Evolutionary conservation across 2,888 invertebrate genomes (phyloP).

Genomic region (Drosophila anomelani): DNA sequence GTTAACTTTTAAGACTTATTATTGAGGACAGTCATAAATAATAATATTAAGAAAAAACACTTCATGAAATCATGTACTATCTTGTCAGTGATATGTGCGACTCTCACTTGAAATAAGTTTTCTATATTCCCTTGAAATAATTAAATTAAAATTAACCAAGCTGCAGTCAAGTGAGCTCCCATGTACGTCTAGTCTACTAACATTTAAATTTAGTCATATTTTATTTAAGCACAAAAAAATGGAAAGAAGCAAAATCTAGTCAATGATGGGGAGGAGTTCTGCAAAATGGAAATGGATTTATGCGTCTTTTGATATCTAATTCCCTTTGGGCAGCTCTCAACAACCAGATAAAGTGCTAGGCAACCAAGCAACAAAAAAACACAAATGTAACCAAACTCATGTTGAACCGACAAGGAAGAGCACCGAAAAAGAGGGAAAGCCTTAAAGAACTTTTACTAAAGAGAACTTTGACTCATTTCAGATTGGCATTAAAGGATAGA

Average conservation of each 20-base stretch:
- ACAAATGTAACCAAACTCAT: slow-evolving; percentile 40
- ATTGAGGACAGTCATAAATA: slow-evolving; percentile 50
- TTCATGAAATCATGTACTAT: neutral
- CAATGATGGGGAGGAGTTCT: slow-evolving; percentile 25
- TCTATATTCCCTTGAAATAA: neutral
- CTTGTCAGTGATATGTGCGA: too few relatives aligned
- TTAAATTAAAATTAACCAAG: neutral
- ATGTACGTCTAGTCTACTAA: slow-evolving; percentile 6
- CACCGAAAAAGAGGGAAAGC: slow-evolving; percentile 29
- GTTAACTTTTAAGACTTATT: slow-evolving; percentile 47
- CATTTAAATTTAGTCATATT: slow-evolving; percentile 56
- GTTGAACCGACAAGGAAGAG: neutral
- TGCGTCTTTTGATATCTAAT: slow-evolving; percentile 79
- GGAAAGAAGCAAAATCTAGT: slow-evolving; percentile 15
- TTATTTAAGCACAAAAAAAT: slow-evolving; percentile 54
- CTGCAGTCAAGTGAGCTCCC: neutral
- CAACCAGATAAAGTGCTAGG: slow-evolving; percentile 73
- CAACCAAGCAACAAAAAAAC: slow-evolving; percentile 44
- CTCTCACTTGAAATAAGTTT: neutral
- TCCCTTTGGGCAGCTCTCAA: slow-evolving; percentile 82
- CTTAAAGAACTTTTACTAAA: slow-evolving; percentile 57
- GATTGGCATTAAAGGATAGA: slow-evolving; percentile 17
- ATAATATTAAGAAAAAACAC: slow-evolving; percentile 43
- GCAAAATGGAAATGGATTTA: slow-evolving; percentile 64
- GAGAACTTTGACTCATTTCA: slow-evolving; percentile 5